Evolutionary conservation across 1,140 invertebrate species (phyloP).

Genomic region (Nylanderia fulva): DNA sequence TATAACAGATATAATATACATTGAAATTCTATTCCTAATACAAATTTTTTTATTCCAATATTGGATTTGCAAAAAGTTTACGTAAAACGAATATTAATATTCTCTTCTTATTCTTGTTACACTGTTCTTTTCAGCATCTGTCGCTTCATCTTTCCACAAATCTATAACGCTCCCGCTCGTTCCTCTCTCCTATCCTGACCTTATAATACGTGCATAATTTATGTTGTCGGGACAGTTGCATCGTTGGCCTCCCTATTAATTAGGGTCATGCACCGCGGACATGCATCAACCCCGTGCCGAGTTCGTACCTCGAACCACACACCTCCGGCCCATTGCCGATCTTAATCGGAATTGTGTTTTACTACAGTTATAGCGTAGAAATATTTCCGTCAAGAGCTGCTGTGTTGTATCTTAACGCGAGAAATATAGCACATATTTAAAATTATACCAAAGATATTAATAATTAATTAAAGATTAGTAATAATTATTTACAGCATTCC

Average conservation of each 20-base stretch:
- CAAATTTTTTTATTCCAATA: neutral
- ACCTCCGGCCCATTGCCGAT: slow-evolving; percentile 5
- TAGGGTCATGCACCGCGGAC: slow-evolving; percentile 83
- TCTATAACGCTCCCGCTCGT: slow-evolving; percentile 44
- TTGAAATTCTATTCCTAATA: no score
- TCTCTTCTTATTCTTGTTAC: neutral
- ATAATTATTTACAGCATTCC: neutral
- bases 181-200: slow-evolving; percentile 33
- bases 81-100: neutral
- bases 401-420: neutral
- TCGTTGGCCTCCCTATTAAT: slow-evolving; percentile 85
- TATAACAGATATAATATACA: no score
- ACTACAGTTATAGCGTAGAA: neutral
- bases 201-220: slow-evolving; percentile 79
- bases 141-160: slow-evolving; percentile 20
- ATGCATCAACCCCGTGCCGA: slow-evolving; percentile 80
- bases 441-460: neutral
- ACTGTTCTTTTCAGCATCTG: slow-evolving; percentile 6
- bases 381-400: neutral
- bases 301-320: slow-evolving; percentile 56
- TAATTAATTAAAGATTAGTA: no score
- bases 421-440: neutral
- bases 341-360: slow-evolving; percentile 26
- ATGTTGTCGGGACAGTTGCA: slow-evolving; percentile 82
- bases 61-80: neutral